Evolutionary conservation across 1,140 invertebrate genomes (phyloP), one percentile per base, ranked within the genome.

Genomic region (Paraescarpia echinospica): DNA sequence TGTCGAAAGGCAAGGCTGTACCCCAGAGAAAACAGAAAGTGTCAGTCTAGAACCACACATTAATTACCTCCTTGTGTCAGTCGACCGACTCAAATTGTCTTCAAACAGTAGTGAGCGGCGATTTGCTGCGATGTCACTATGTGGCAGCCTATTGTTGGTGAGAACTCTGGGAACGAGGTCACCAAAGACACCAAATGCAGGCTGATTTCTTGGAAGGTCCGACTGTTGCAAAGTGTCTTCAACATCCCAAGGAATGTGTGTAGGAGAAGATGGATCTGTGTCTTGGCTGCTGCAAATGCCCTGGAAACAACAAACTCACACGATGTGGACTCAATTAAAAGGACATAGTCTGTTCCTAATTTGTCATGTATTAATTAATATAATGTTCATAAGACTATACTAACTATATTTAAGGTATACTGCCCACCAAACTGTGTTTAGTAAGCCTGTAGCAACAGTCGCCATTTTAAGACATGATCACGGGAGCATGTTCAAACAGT

Each of bases 191-290:
- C 33, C 12, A 91, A 35, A 35, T 77, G 35, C 12, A 12, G 41
- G 35, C 34, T 31, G 90, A 90, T 92, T 33, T 91, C 33, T 27
- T 2, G 2, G 41, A 92, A 33, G 90, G 59, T 89, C 27, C 2
- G 92, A 90, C 18, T 27, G 33, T 22, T 88, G 12, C 31, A 6
- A 94, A 93, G 77, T 94, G 93, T 33, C 22, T 94, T 93, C 41
- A 94, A 93, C 41, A 91, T 92, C 88, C 93, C 93, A n/a, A 31
- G 35, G 33, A 22, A 33, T 18, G n/a, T 90, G 1, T 34, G 14
- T 31, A 33, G 33, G 35, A 18, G 89, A n/a, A n/a, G 89, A 90
- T 34, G 89, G 27, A 4, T 34, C 89, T 34, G 22, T 90, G 89
- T 31, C 89, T 18, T 6, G 14, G 33, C 27, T 90, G 27, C 34